A percentile compares a stretch with the other conserved stretches of the same genome.
phyloP scores from a whole-genome alignment of 2,888 invertebrate species.

The Agonum fuliginosum region DNA sequence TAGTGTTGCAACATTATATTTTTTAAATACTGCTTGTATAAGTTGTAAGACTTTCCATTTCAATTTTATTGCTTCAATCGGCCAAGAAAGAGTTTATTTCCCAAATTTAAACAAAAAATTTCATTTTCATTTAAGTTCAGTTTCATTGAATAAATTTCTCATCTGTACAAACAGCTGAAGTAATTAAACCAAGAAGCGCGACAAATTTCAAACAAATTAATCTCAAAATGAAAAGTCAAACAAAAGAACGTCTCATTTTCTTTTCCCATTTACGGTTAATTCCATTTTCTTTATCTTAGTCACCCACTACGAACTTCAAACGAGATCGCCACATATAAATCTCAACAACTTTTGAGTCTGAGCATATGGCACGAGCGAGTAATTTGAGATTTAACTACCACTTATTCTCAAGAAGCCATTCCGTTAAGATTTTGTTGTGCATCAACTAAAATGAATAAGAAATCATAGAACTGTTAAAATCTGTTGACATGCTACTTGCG shows the following conservation, averaged over 20 bases:
- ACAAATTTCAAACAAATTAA: constrained; percentile 39
- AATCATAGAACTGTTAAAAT: neutral
- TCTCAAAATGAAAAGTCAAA: constrained; percentile 34
- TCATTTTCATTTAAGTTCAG: neutral
- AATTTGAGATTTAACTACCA: neutral
- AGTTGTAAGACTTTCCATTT: too few species aligned
- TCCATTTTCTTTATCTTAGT: neutral
- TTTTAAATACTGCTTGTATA: too few species aligned
- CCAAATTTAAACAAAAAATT: neutral
- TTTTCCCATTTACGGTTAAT: constrained; percentile 11
- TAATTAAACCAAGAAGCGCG: constrained; percentile 23
- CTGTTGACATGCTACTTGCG: neutral
- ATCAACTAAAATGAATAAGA: too few species aligned
- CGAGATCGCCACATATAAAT: neutral
- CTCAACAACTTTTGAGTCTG: neutral
- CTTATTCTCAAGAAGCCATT: neutral
- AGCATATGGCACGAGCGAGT: neutral
- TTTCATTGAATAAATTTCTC: constrained; percentile 29
- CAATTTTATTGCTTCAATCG: too few species aligned
- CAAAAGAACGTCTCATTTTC: constrained; percentile 20
- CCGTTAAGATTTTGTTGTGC: too few species aligned
- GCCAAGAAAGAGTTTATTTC: neutral
- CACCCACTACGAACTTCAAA: neutral
- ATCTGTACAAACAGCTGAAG: constrained; percentile 28
- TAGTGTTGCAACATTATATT: too few species aligned